A percentile compares a stretch with the other conserved stretches of the same genome.
These are phyloP conservation scores for Philaethria dido DNA, from an alignment of 2,888 invertebrate species.

Conservation along the genomic window DNA sequence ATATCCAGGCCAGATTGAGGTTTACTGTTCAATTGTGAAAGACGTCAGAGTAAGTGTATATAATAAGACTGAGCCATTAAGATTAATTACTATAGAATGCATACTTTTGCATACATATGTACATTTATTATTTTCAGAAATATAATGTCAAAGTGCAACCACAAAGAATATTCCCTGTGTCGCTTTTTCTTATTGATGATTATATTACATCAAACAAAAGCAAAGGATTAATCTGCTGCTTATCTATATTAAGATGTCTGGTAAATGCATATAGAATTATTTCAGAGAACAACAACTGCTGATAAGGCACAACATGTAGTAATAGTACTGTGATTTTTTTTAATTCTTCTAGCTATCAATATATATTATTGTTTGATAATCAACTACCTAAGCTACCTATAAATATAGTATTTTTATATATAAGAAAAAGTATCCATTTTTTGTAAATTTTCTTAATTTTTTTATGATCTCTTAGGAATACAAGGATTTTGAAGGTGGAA, in stretches of 20 bases:
- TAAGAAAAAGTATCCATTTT: too few relatives aligned
- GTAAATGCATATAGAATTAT: conserved; percentile 53
- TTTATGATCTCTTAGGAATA: conserved; percentile 38
- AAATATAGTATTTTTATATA: too few relatives aligned
- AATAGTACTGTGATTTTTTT: too few relatives aligned
- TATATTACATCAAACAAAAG: conserved; percentile 59
- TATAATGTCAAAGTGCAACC: conserved; percentile 58
- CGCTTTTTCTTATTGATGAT: conserved; percentile 68
- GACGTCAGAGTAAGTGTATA: conserved; percentile 56
- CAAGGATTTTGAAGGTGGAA: conserved; percentile 61
- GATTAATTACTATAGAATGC: not conserved
- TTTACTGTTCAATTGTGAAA: conserved; percentile 58
- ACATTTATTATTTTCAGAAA: conserved; percentile 55
- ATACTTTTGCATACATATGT: not conserved
- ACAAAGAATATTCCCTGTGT: conserved; percentile 60
- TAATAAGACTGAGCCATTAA: not conserved
- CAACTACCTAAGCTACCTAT: too few relatives aligned
- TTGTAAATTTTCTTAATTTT: too few relatives aligned
- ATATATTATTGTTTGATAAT: too few relatives aligned
- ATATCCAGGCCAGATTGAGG: conserved; percentile 67
- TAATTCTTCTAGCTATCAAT: too few relatives aligned
- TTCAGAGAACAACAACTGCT: too few relatives aligned
- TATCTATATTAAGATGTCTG: conserved; percentile 59
- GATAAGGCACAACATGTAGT: too few relatives aligned
- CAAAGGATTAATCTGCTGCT: conserved; percentile 65